Percentiles rank a stretch among this genome's conserved stretches.
Evolutionary conservation across 1,140 invertebrate species (phyloP).

Genomic region (Carposina sasakii): DNA sequence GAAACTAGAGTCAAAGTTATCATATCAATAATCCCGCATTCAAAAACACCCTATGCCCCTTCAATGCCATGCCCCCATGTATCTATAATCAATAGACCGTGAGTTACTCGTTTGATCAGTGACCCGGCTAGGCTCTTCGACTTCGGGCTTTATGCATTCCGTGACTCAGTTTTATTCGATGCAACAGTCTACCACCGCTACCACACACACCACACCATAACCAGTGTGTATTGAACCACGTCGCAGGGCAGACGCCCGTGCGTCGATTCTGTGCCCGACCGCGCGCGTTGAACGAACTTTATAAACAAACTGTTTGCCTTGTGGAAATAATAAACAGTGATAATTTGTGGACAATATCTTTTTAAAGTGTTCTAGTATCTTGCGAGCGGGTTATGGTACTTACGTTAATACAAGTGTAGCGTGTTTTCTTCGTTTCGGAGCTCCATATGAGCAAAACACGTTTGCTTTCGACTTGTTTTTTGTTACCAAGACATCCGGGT

Average conservation of each 20-base stretch:
- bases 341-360: constrained; percentile 36
- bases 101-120: constrained; percentile 28
- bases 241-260: constrained; percentile 38
- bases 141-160: constrained; percentile 27
- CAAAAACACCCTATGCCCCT: constrained; percentile 18
- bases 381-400: constrained; percentile 46
- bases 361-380: constrained; percentile 33
- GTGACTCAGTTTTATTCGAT: constrained; percentile 51
- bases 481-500: constrained; percentile 60
- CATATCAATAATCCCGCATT: constrained; percentile 2
- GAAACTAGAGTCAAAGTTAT: neutral
- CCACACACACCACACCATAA: constrained; percentile 3
- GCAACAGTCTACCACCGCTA: constrained; percentile 31
- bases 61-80: constrained; percentile 32
- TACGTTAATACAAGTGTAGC: constrained; percentile 26
- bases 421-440: constrained; percentile 36
- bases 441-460: constrained; percentile 54
- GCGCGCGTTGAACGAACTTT: constrained; percentile 19
- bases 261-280: constrained; percentile 23
- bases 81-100: constrained; percentile 41
- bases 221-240: constrained; percentile 48
- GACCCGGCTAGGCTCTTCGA: constrained; percentile 45
- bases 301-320: constrained; percentile 44
- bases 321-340: constrained; percentile 43
- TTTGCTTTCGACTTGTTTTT: constrained; percentile 63